Base-by-base conservation (phyloP, 1,140 invertebrate genomes). In the Pygmarrhopalites habei region DNA sequence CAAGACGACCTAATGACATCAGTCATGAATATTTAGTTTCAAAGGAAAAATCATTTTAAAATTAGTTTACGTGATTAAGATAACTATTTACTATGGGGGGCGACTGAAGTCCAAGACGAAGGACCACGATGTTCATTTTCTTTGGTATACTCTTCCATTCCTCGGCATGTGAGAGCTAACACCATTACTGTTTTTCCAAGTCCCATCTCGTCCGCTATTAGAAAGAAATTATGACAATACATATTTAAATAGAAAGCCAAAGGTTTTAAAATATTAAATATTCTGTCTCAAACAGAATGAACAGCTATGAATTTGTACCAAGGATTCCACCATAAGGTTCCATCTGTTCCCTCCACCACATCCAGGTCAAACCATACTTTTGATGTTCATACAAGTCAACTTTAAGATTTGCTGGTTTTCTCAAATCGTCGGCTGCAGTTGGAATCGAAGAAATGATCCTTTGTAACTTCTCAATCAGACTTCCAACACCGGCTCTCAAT, bases 191-290 rank as follows among this genome's bases (percentile, higher is more conserved):
- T 97, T 77, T 97, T 96, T 0, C 90, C 91, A 0, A 92, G 76
- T 29, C 94, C 94, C 93, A 97, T 97, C 74, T 96, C 93, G 79
- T 96, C 93, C 56, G 92, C 49, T 52, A 52, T n/a, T n/a, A n/a
- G n/a, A 7, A 52, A 52, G 28, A 17, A 46, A 46, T n/a, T 10
- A 46, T 14, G 19, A n/a, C 52, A 1, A 19, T 55, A 59, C 65
- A 65, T 43, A 58, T 47, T 58, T 39, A 35, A 35, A 7, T 7
- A 35, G 5, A 35, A 51, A 53, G 49, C 75, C 66, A 32, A 41
- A 23, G 5, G 15, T 5, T 35, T 7, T 35, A 35, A 15, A 7
- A 35, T 35, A 35, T 7, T 7, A 35, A 35, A 35, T 7, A 35
- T n/a, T n/a, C n/a, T 29, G 10, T 32, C 5, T 14, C 26, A 41